phyloP scores from a whole-genome alignment of 1,140 invertebrate genomes.

The Meloidogyne chitwoodi region DNA sequence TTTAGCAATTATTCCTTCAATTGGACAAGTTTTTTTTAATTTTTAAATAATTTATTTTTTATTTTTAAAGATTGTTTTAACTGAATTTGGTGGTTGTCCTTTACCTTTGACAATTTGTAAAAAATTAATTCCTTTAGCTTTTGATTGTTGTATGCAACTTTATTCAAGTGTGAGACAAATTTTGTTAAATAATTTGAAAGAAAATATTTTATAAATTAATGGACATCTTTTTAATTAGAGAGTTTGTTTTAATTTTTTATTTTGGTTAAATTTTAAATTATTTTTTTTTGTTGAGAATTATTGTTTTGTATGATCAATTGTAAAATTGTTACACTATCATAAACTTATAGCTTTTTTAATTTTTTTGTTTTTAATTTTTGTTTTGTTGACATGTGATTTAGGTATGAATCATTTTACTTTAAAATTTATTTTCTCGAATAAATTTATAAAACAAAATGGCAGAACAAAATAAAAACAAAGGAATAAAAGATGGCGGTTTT shows the following conservation, averaged over 20 bases:
- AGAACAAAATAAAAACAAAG: not conserved
- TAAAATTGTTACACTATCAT: too few species aligned
- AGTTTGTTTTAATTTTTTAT: not conserved
- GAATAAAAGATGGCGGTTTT: not conserved
- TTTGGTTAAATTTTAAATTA: not conserved
- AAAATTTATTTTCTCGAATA: too few species aligned
- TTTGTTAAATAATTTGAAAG: not conserved
- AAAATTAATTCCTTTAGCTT: not conserved
- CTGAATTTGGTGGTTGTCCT: not conserved
- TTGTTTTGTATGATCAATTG: too few species aligned
- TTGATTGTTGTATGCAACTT: not conserved
- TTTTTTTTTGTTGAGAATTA: too few species aligned
- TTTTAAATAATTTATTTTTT: not conserved
- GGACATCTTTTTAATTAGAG: too few species aligned
- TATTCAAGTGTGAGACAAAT: not conserved
- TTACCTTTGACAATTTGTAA: not conserved
- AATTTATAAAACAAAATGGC: too few species aligned
- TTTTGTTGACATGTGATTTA: too few species aligned
- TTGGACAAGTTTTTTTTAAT: constrained; percentile 7
- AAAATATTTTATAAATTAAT: too few species aligned
- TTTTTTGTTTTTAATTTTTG: too few species aligned
- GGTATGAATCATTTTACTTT: too few species aligned
- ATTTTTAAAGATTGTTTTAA: not conserved
- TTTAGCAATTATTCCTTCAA: constrained; percentile 17
- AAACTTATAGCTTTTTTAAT: too few species aligned